Evolutionary conservation across 2,797 vertebrate genomes (phyloP).

Genomic region (Kryptolebias ocellatus): DNA sequence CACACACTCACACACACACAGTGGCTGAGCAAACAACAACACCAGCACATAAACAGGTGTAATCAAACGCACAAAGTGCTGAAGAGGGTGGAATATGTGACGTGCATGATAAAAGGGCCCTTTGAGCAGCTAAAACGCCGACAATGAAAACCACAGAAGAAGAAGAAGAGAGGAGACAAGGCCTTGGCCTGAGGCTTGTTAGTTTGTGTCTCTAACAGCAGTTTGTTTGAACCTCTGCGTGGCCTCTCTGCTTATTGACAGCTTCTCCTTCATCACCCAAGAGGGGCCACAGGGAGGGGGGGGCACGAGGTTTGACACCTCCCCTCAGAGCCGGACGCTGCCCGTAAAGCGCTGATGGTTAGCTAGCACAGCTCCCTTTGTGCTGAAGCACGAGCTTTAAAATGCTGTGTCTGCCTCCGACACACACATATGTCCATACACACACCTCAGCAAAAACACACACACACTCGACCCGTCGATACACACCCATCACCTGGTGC

Average conservation of each 20-base stretch:
- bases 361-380: conserved; percentile 75
- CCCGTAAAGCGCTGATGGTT: conserved; percentile 81
- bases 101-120: conserved; percentile 72
- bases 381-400: conserved; percentile 82
- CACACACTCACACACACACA: conserved; percentile 52
- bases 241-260: conserved; percentile 61
- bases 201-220: conserved; percentile 78
- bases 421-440: conserved; percentile 62
- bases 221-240: conserved; percentile 71
- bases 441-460: conserved; percentile 63
- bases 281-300: conserved; percentile 25
- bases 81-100: conserved; percentile 73
- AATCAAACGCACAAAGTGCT: conserved; percentile 78
- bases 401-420: conserved; percentile 79
- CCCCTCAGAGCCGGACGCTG: conserved; percentile 47
- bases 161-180: conserved; percentile 47
- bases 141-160: conserved; percentile 56
- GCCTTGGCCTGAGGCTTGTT: conserved; percentile 63
- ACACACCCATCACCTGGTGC: conserved; percentile 60
- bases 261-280: conserved; percentile 61
- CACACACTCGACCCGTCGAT: conserved; percentile 40
- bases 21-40: conserved; percentile 76
- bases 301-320: conserved; percentile 15
- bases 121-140: conserved; percentile 59
- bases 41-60: conserved; percentile 73